Percentiles rank a stretch among this genome's conserved stretches.
Evolutionary conservation across 2,888 invertebrate species (phyloP).

Genomic region (Archips xylosteana): DNA sequence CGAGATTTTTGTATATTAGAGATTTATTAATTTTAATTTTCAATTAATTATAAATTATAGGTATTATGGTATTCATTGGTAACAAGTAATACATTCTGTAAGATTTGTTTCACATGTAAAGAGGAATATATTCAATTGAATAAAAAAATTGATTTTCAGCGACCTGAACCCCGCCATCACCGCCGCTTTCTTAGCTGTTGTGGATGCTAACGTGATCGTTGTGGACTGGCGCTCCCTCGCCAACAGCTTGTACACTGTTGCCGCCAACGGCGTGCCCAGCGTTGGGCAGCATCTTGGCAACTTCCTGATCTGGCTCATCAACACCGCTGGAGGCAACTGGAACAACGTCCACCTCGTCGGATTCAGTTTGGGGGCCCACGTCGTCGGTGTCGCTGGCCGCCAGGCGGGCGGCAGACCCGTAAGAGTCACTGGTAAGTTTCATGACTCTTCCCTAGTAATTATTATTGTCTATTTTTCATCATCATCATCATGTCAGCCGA

Average conservation of each 20-base stretch:
- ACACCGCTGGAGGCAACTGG: constrained; percentile 66
- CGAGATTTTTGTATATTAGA: too few species aligned
- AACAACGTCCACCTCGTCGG: constrained; percentile 72
- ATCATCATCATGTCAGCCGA: too few species aligned
- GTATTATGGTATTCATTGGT: too few species aligned
- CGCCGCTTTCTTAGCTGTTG: constrained; percentile 60
- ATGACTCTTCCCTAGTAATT: background rate
- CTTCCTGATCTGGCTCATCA: constrained; percentile 67
- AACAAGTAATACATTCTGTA: too few species aligned
- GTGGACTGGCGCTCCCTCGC: constrained; percentile 67
- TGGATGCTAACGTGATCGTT: constrained; percentile 69
- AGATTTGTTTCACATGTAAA: too few species aligned
- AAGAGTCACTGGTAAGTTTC: constrained; percentile 65
- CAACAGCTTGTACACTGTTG: constrained; percentile 54
- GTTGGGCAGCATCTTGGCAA: constrained; percentile 66
- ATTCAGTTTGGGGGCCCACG: constrained; percentile 75
- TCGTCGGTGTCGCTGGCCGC: constrained; percentile 70
- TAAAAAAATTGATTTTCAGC: constrained; percentile 27
- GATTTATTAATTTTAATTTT: too few species aligned
- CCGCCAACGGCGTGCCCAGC: constrained; percentile 58
- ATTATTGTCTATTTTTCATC: too few species aligned
- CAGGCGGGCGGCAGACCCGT: constrained; percentile 53
- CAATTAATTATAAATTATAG: too few species aligned
- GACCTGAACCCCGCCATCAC: constrained; percentile 58
- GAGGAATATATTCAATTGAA: background rate